Conservation (phyloP, 2,797 vertebrate genomes). For the Cyclura pinguis region DNA sequence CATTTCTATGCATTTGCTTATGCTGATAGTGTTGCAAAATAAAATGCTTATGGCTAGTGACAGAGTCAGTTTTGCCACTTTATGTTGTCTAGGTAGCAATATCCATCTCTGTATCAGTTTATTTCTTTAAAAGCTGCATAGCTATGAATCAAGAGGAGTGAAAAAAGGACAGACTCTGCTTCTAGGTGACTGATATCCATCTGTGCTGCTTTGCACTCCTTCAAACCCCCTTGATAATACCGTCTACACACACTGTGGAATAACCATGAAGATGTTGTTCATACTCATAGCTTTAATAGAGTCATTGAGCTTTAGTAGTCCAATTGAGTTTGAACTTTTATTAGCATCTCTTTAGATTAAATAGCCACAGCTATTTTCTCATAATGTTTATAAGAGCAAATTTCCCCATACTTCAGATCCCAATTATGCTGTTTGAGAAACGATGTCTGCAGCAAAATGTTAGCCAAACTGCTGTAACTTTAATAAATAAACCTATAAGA, state of each 20-base stretch:
- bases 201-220: constrained; percentile 5
- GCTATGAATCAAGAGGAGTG: neutral
- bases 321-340: constrained; percentile 71
- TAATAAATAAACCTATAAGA: constrained; percentile 74
- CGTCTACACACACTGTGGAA: constrained; percentile 58
- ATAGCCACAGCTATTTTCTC: constrained; percentile 67
- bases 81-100: neutral
- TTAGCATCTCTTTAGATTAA: constrained; percentile 65
- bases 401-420: constrained; percentile 46
- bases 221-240: constrained; percentile 43
- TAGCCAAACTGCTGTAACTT: constrained; percentile 61
- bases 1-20: neutral
- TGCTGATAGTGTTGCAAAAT: neutral
- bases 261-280: constrained; percentile 68
- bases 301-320: constrained; percentile 68
- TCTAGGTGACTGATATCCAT: constrained; percentile 51
- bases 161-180: constrained; percentile 18
- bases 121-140: neutral
- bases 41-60: neutral
- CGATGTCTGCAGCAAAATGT: constrained; percentile 59
- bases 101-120: neutral
- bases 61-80: neutral
- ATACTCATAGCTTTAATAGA: constrained; percentile 59
- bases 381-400: constrained; percentile 56
- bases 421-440: constrained; percentile 63